These are phyloP conservation scores for Acomys russatus DNA, from an alignment of 2,797 vertebrate genomes.

Conservation along the genomic window DNA sequence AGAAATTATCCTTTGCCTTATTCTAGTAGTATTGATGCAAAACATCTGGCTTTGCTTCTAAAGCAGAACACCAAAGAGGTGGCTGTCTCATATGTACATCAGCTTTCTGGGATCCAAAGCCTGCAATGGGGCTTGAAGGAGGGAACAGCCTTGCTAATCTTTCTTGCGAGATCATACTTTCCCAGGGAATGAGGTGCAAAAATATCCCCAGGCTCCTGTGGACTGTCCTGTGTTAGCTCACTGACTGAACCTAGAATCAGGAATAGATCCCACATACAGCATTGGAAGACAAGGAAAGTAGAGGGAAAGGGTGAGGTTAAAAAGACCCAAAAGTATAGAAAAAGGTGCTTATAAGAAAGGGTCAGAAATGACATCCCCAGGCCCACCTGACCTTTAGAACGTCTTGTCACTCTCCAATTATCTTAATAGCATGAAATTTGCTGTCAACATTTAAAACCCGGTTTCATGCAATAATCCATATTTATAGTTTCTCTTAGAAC, in stretches of 20 bases:
- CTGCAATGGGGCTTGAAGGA: neutral
- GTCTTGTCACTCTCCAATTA: neutral
- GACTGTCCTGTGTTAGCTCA: neutral
- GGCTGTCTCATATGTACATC: neutral
- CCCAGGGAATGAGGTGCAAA: neutral
- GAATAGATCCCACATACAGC: neutral
- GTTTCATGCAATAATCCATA: neutral
- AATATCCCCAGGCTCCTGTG: neutral
- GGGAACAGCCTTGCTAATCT: neutral
- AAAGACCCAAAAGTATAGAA: neutral
- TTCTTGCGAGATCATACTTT: neutral
- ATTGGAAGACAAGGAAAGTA: neutral
- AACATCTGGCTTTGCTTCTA: conserved; percentile 18
- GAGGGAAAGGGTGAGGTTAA: neutral
- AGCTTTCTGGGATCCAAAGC: neutral
- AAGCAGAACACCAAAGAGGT: neutral
- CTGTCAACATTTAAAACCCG: conserved; percentile 3
- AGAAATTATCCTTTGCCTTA: conserved; percentile 8
- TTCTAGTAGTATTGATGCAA: conserved; percentile 20
- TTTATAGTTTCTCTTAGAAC: conserved; percentile 33
- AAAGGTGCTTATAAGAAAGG: neutral
- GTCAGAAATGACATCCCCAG: neutral
- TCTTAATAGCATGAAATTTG: conserved; percentile 11
- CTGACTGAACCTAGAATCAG: neutral
- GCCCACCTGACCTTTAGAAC: neutral